Base-by-base conservation (phyloP, 2,888 invertebrate genomes). In the Rhamphomyia laevipes region DNA sequence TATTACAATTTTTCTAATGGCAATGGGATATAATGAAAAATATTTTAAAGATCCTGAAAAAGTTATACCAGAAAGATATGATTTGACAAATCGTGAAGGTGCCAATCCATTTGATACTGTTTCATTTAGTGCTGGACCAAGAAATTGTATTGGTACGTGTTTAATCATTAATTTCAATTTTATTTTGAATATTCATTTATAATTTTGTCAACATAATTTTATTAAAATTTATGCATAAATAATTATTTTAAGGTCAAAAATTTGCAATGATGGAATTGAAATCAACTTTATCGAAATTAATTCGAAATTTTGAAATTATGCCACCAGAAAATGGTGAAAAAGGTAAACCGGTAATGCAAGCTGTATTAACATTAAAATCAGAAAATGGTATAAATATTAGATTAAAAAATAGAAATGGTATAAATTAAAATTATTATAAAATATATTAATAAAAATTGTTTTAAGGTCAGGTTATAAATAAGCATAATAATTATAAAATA, bases 51-150 rank as follows among this genome's bases (percentile, higher is more conserved):
- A 59, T 16, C 66, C 66, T 1, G 58, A 58, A 33, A 54, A 49
- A 17, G 64, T 66, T 45, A 52, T 59, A 9, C 79, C 80, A 0
- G 77, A 77, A 18, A 56, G 63, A 9, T 66, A 61, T 30, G 21
- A 47, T 2, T 7, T 7, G 7, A 7, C 23, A 7, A 27, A 66
- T n/a, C 62, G 57, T 5, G 53, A 50, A 4, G 62, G 62, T 23
- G 64, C 62, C 2, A 73, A 71, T 46, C 73, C 75, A 0, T 78
- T 75, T 56, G 71, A 71, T 18, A 80, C 74, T 66, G 59, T 81
- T 2, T 75, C 78, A 1, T 81, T 81, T 50, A 81, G 80, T 56
- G 81, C 80, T 10, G 81, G 81, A 0, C 77, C 78, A 0, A 73
- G 81, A 41, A 81, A 81, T 58, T 80, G 80, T 55, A 76, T 80